Evolutionary conservation across 2,888 invertebrate genomes (phyloP).

Genomic region (Lochmaea crataegi): DNA sequence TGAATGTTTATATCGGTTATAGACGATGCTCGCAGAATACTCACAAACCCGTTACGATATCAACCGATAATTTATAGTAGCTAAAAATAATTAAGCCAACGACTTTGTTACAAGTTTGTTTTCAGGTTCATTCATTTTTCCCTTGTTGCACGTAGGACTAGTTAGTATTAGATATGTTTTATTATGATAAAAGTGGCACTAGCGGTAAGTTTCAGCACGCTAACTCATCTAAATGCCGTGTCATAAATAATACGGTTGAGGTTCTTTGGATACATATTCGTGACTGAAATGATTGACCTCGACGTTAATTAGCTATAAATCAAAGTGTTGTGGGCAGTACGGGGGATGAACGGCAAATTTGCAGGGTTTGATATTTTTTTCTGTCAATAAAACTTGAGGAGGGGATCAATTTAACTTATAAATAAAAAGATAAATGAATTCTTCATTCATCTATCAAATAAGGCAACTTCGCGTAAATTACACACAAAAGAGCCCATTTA

Average conservation of each 20-base stretch:
- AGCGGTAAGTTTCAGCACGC: conserved; percentile 50
- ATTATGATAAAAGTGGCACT: conserved; percentile 54
- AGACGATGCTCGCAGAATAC: no score
- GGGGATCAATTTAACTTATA: neutral
- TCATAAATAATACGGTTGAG: conserved; percentile 55
- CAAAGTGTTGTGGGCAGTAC: conserved; percentile 39
- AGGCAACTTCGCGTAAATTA: no score
- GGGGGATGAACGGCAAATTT: conserved; percentile 28
- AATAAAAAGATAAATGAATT: no score
- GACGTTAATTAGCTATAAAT: conserved; percentile 51
- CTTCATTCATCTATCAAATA: no score
- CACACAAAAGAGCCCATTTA: no score
- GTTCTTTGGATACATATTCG: conserved; percentile 48
- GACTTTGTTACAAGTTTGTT: conserved; percentile 7
- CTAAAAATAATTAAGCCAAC: conserved; percentile 3
- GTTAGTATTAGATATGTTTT: conserved; percentile 47
- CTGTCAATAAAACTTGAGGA: neutral
- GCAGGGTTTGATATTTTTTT: neutral
- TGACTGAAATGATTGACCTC: conserved; percentile 55
- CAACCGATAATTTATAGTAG: neutral
- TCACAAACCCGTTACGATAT: neutral
- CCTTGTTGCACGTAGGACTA: conserved; percentile 14
- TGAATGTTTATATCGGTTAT: no score
- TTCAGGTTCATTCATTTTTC: neutral
- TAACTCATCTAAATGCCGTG: conserved; percentile 55